Conservation (phyloP, 2,888 invertebrate genomes). For the Dynastes grantii region DNA sequence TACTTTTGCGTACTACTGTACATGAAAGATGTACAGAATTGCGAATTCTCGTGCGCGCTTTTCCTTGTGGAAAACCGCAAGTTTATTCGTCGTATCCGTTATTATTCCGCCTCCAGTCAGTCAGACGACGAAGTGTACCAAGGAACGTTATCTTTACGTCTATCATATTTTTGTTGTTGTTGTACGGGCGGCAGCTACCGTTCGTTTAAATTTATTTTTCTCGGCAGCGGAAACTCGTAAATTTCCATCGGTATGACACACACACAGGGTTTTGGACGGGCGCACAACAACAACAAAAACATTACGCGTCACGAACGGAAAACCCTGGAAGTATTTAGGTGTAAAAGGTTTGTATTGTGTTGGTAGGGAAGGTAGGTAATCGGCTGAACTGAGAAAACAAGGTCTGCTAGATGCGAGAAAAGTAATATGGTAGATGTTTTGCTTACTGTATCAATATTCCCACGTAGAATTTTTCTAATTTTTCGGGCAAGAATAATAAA, state of each 20-base stretch:
- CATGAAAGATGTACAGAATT: too few relatives aligned
- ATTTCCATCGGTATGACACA: conserved; percentile 17
- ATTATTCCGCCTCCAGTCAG: conserved; percentile 22
- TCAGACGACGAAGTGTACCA: not conserved
- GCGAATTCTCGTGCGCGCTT: conserved; percentile 6
- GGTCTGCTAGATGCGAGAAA: too few relatives aligned
- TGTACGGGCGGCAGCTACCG: too few relatives aligned
- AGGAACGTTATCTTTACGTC: conserved; percentile 7
- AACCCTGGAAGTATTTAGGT: too few relatives aligned
- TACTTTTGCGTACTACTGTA: too few relatives aligned
- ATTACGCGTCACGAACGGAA: not conserved
- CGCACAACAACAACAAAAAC: conserved; percentile 14
- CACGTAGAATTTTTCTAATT: too few relatives aligned
- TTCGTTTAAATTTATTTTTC: conserved; percentile 14
- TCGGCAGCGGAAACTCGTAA: conserved; percentile 17
- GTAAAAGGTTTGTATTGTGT: too few relatives aligned
- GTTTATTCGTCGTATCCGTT: conserved; percentile 14
- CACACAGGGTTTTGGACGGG: not conserved
- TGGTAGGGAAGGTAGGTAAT: too few relatives aligned
- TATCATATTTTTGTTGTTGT: conserved; percentile 10
- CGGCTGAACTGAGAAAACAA: too few relatives aligned
- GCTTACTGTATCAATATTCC: too few relatives aligned
- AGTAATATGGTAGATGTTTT: too few relatives aligned
- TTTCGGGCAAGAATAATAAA: too few relatives aligned
- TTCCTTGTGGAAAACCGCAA: conserved; percentile 14